Percentiles rank a stretch among this genome's conserved stretches.
Conservation (phyloP, 2,797 vertebrate genomes). For the Sebastes itinus region DNA sequence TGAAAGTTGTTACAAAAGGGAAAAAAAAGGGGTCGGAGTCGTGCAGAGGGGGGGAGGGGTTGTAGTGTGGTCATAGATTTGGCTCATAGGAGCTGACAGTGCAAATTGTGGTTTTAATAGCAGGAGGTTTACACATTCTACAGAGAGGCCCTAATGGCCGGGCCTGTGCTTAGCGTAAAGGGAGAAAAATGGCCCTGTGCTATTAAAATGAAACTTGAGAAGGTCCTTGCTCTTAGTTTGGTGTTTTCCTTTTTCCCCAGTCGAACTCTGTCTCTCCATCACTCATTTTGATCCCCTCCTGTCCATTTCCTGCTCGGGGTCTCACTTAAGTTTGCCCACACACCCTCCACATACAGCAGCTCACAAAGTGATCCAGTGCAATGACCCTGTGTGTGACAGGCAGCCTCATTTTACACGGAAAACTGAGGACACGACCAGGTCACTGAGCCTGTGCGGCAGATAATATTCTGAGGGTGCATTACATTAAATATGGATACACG, state of each 20-base stretch:
- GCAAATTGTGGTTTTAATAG: slow-evolving; percentile 92
- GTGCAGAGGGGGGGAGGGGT: slow-evolving; percentile 43
- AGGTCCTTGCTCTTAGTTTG: slow-evolving; percentile 73
- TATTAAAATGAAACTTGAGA: slow-evolving; percentile 84
- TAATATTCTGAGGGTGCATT: slow-evolving; percentile 24
- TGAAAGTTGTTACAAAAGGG: slow-evolving; percentile 92
- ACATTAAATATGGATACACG: slow-evolving; percentile 58
- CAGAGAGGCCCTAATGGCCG: slow-evolving; percentile 84
- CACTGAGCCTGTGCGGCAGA: slow-evolving; percentile 25
- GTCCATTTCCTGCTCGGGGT: slow-evolving; percentile 78
- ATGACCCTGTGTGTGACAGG: slow-evolving; percentile 62
- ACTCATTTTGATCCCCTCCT: slow-evolving; percentile 80
- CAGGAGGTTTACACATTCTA: slow-evolving; percentile 87
- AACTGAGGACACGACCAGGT: slow-evolving; percentile 44
- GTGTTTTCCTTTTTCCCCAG: slow-evolving; percentile 74
- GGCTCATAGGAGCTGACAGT: slow-evolving; percentile 93
- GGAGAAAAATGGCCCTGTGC: slow-evolving; percentile 78
- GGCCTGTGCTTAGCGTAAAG: slow-evolving; percentile 77
- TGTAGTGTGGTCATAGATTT: slow-evolving; percentile 86
- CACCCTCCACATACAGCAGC: slow-evolving; percentile 36
- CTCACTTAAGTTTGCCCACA: slow-evolving; percentile 69
- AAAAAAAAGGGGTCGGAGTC: slow-evolving; percentile 51
- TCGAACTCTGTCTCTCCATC: slow-evolving; percentile 72
- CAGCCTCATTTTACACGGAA: slow-evolving; percentile 58
- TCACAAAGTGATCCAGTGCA: slow-evolving; percentile 57